phyloP scores from a whole-genome alignment of 2,113 vertebrate species.

The Anarrhichthys ocellatus region DNA sequence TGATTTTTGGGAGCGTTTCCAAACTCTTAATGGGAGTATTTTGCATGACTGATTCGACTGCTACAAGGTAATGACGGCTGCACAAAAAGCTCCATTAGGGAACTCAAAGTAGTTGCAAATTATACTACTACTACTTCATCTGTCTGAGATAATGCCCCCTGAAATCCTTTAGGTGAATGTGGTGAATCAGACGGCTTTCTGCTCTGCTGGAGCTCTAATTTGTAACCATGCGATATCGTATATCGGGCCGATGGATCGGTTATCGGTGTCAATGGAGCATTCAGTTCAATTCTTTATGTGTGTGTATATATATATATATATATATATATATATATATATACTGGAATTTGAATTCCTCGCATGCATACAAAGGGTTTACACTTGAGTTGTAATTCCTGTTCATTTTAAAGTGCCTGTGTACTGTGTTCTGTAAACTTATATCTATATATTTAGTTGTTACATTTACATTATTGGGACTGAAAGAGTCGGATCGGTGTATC shows the following conservation, averaged over 20 bases:
- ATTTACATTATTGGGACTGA: too few relatives aligned
- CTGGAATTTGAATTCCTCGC: too few relatives aligned
- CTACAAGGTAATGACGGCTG: background rate
- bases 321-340: too few relatives aligned
- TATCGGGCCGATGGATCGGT: background rate
- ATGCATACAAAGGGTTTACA: too few relatives aligned
- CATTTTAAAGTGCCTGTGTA: too few relatives aligned
- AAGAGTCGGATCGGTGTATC: too few relatives aligned
- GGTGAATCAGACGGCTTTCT: background rate
- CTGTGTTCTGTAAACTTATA: too few relatives aligned
- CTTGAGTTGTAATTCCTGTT: too few relatives aligned
- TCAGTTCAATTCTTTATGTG: too few relatives aligned
- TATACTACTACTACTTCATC: background rate
- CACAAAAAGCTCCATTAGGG: conserved; percentile 19
- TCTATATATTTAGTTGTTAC: too few relatives aligned
- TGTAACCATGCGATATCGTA: background rate
- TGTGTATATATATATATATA: too few relatives aligned
- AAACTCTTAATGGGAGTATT: background rate
- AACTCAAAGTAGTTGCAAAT: background rate
- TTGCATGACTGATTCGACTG: conserved; percentile 1
- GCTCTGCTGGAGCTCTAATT: background rate
- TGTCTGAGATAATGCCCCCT: background rate
- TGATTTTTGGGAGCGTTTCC: background rate
- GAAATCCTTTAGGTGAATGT: background rate
- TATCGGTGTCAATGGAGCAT: background rate